These are phyloP conservation scores for Octopus bimaculoides DNA, from an alignment of 1,140 invertebrate species.

Conservation along the genomic window DNA sequence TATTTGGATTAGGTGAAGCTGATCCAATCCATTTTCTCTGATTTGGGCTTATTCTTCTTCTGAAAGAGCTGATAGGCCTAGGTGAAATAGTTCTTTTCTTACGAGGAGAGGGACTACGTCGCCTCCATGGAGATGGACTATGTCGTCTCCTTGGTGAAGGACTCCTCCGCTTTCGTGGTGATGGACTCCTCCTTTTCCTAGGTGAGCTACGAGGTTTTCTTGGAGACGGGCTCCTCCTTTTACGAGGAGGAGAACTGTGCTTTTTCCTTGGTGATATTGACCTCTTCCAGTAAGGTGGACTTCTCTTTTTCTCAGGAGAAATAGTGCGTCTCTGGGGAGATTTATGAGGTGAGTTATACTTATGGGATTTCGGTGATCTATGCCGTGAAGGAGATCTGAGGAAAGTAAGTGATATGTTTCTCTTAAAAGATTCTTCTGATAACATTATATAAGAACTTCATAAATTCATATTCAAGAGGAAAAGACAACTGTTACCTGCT, in stretches of 20 bases:
- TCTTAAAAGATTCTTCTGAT: background rate
- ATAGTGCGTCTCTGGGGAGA: background rate
- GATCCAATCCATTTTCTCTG: slow-evolving; percentile 7
- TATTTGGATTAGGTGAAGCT: slow-evolving; percentile 3
- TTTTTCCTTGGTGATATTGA: background rate
- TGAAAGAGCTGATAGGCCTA: background rate
- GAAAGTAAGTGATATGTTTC: background rate
- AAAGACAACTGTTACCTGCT: background rate
- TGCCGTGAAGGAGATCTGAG: background rate
- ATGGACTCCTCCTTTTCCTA: slow-evolving; percentile 7
- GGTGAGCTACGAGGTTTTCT: background rate
- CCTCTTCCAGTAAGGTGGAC: slow-evolving; percentile 1
- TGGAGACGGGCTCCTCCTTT: background rate
- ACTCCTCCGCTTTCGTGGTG: slow-evolving; percentile 6
- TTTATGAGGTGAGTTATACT: background rate
- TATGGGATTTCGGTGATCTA: background rate
- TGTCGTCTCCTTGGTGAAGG: slow-evolving; percentile 6
- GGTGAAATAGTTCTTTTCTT: background rate
- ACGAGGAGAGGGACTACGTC: slow-evolving; percentile 9
- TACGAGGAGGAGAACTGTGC: background rate
- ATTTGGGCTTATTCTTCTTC: background rate
- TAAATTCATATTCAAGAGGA: background rate
- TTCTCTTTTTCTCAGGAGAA: slow-evolving; percentile 5
- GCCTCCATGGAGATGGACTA: background rate
- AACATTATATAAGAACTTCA: background rate